Evolutionary conservation across 2,113 vertebrate species (phyloP), one percentile per base, ranked within the genome.

Genomic region (Anseranas semipalmata): DNA sequence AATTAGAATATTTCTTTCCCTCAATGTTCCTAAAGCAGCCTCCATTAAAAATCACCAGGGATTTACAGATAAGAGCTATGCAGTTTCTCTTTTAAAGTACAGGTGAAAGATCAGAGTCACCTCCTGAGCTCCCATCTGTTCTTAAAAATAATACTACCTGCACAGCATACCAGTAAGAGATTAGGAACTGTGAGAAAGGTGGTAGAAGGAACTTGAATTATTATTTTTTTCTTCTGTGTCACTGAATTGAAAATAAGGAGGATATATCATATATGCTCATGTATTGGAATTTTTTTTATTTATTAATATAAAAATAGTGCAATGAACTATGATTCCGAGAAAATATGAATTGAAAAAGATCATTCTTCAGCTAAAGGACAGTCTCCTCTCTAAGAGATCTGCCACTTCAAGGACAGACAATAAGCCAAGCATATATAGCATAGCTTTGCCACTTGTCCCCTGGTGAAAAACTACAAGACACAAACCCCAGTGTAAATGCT

Each of bases 1-100:
- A 56, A 94, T 93, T 92, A 85, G 92, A 87, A 43, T 96, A 93
- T 91, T 92, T 96, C 58, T 89, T 89, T 92, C 59, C 71, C n/a
- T 94, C 62, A 7, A 14, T 92, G 59, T 65, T 92, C 58, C 74
- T 95, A 92, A 82, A 80, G 12, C 45, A 56, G 37, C 6, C 2
- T 73, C 62, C 80, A 50, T 92, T 94, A 85, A 92, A 93, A 97
- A 92, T 79, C 95, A 95, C 67, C 32, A 46, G 74, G 62, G 77
- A 13, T 62, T 96, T 96, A 63, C 39, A 62, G 70, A 56, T 66
- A 93, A 87, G 46, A 85, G 70, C 86, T 82, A 33, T 53, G 53
- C 35, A 66, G 66, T 78, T 68, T 90, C 45, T 74, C 28, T 89
- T 89, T 46, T 87, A 21, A 86, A 92, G 70, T 62, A n/a, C 73